Base-by-base conservation (phyloP, 2,888 invertebrate species). In the Drosophila planitibia region DNA sequence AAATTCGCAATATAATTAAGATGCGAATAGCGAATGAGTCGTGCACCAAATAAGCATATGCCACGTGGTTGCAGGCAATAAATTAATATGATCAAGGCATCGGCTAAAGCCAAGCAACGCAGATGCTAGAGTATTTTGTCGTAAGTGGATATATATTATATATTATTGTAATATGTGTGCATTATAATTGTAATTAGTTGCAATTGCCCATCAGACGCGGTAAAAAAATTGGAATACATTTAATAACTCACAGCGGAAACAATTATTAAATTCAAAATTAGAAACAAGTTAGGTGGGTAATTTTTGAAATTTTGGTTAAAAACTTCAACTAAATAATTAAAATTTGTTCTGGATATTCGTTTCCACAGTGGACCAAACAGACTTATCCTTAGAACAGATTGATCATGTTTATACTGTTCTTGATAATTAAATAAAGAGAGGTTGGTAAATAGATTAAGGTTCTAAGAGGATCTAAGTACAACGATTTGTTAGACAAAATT, bases 1-100 rank as follows among this genome's bases (percentile, higher is more conserved):
- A 69, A 74, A 76, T 81, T 81, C 74, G 66, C 74, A 59, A 67
- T 74, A 77, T 79, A 79, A 81, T 81, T 81, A 81, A 81, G 79
- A 72, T 55, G 78, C 69, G 53, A 70, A 58, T 37, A 35, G 76
- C 47, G 51, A 75, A 74, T 67, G 81, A 62, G 73, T 69, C 67
- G 44, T 58, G 35, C n/a, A 71, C 37, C 57, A 79, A 78, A 81
- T 83, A 70, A 64, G 87, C 72, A 78, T 77, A 76, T 76, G 81
- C 75, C 73, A 49, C 54, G 76, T 65, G 59, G 69, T 33, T 52
- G 74, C 75, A 60, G 62, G 51, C 51, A 37, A 7, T 6, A 65
- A 76, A 74, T 74, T 62, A 64, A 79, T 70, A 81, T 64, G 70
- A 44, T 62, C 67, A 54, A 66, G 41, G 37, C 55, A 70, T 57